These are phyloP conservation scores for Stenodema calcarata DNA, from an alignment of 2,888 invertebrate genomes.

Conservation along the genomic window DNA sequence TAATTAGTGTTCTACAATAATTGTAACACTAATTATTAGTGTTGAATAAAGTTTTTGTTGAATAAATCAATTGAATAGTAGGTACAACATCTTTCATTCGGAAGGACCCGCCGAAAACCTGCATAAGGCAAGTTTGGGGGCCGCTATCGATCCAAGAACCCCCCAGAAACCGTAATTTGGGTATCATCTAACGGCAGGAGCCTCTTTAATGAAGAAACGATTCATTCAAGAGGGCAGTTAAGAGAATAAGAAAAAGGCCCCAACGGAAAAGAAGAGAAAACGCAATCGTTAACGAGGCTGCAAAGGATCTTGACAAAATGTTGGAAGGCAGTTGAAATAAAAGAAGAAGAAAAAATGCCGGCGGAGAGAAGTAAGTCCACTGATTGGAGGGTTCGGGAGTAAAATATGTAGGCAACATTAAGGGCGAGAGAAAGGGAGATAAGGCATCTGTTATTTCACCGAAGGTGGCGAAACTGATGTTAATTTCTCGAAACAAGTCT, in stretches of 20 bases:
- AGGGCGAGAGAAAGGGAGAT: constrained; percentile 28
- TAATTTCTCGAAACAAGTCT: constrained; percentile 51
- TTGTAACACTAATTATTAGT: too few relatives aligned
- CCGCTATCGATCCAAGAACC: background rate
- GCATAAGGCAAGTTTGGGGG: too few relatives aligned
- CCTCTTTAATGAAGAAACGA: constrained; percentile 38
- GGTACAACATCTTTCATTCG: too few relatives aligned
- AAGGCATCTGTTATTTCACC: constrained; percentile 47
- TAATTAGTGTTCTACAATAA: too few relatives aligned
- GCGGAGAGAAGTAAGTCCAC: background rate
- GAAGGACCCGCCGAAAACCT: too few relatives aligned
- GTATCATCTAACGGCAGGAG: background rate
- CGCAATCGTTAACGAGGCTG: constrained; percentile 45
- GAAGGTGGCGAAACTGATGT: constrained; percentile 48
- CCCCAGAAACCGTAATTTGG: constrained; percentile 20
- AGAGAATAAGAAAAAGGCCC: background rate
- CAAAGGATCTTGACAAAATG: constrained; percentile 39
- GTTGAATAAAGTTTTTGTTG: too few relatives aligned
- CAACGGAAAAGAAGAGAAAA: background rate
- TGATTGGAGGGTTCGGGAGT: constrained; percentile 46
- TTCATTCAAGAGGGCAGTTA: constrained; percentile 38
- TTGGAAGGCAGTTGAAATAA: background rate
- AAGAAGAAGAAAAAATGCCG: background rate
- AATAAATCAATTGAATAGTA: too few relatives aligned
- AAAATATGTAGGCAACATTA: constrained; percentile 47